Base-by-base conservation (phyloP, 2,113 vertebrate species). In the Microtus ochrogaster region DNA sequence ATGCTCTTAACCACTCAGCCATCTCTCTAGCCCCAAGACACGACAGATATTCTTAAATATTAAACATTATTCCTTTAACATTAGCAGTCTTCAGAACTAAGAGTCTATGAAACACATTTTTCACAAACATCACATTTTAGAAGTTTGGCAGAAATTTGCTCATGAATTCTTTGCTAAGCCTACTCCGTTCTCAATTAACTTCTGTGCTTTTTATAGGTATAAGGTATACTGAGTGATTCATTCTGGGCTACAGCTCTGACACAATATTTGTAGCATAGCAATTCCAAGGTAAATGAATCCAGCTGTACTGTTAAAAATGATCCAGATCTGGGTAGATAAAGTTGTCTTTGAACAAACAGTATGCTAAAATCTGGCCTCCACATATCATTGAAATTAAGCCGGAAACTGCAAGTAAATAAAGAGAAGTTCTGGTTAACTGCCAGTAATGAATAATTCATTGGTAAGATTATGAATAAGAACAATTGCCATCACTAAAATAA, bases 321-420 rank as follows among this genome's bases (percentile, higher is more conserved):
- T 99, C 98, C 52, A 99, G 99, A 94, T 99, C 98, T 0, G 99
- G 99, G 97, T 99, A 99, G 74, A 99, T 99, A 97, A 99, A 99
- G 98, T 99, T 99, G 97, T 98, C 99, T 98, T 99, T 99, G 98
- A 99, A 99, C 93, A 99, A 98, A 98, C 92, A 99, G 92, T 99
- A 99, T 94, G 99, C 99, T 98, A 99, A 98, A 76, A 99, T 98
- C 97, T 99, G 99, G 97, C 99, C 99, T 96, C 98, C 98, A 92
- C 98, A 99, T 97, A 99, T 99, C 99, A 99, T 99, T 98, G 99
- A 98, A 98, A 99, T 98, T 95, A 99, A 97, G 74, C 99, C 98
- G 68, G 98, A 98, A 96, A 99, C 99, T 99, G 97, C 78, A 98
- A 97, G 47, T 91, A 97, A 96, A 97, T 33, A 97, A 92, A 47